Percentiles rank a stretch among this genome's conserved stretches.
phyloP scores from a whole-genome alignment of 2,888 invertebrate genomes.

The Chloroclysta siterata region DNA sequence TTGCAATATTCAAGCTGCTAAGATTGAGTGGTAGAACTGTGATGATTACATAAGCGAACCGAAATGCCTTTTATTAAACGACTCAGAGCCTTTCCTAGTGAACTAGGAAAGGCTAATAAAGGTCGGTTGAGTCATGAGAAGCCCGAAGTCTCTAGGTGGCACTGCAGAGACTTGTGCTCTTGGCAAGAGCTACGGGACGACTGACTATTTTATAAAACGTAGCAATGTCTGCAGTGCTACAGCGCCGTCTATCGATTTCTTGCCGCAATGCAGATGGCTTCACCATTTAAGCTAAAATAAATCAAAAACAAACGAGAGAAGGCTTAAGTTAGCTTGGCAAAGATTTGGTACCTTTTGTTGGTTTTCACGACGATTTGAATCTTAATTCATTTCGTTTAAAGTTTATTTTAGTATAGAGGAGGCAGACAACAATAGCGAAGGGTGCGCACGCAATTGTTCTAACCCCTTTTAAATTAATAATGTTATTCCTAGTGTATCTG shows the following conservation, averaged over 20 bases:
- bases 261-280: neutral
- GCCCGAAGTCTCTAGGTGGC: conserved; percentile 4
- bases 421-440: neutral
- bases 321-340: neutral
- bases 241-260: conserved; percentile 1
- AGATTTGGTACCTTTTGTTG: neutral
- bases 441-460: conserved; percentile 2
- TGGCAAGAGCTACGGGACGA: neutral
- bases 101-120: conserved; percentile 1
- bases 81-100: conserved; percentile 4
- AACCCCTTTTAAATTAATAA: neutral
- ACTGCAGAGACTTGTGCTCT: neutral
- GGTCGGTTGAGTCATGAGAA: conserved; percentile 4
- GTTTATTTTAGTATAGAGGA: neutral
- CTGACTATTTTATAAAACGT: neutral
- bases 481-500: too few relatives aligned
- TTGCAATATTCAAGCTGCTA: conserved; percentile 3
- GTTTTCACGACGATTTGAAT: neutral
- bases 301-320: neutral
- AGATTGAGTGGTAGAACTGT: neutral
- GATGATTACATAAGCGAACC: neutral
- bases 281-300: neutral
- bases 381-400: neutral
- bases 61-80: neutral
- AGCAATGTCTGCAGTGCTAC: conserved; percentile 2